Percentiles rank a stretch among this genome's conserved stretches.
phyloP scores from a whole-genome alignment of 2,113 vertebrate genomes.

The Cichladusa arquata region DNA sequence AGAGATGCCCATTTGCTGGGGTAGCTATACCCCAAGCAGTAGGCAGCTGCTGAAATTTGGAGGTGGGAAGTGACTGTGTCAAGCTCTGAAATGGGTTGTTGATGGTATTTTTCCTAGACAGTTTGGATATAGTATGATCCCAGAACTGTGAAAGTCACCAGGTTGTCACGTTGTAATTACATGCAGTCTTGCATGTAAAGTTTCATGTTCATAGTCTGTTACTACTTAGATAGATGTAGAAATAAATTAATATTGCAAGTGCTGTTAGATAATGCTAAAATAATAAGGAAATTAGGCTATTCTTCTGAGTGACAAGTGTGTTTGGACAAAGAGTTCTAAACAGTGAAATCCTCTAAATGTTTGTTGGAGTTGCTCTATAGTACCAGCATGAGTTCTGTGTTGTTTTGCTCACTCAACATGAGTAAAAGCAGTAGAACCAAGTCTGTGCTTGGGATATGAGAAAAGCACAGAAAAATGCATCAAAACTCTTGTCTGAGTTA shows the following conservation, averaged over 20 bases:
- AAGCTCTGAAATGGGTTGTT: neutral
- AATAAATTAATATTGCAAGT: neutral
- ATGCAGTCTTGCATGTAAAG: neutral
- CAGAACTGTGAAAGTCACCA: neutral
- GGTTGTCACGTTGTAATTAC: neutral
- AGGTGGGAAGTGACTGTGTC: neutral
- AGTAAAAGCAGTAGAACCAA: neutral
- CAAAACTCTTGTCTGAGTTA: neutral
- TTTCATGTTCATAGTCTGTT: neutral
- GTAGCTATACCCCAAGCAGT: no score
- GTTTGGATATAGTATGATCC: neutral
- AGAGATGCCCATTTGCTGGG: no score
- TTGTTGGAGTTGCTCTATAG: neutral
- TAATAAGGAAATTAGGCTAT: neutral
- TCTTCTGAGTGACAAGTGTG: neutral
- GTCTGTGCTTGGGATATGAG: neutral
- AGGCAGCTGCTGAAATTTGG: neutral
- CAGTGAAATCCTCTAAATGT: neutral
- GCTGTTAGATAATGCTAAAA: neutral
- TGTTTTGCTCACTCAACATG: neutral
- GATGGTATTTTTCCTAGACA: neutral
- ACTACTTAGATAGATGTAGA: neutral
- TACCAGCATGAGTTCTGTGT: neutral
- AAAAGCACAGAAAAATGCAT: neutral
- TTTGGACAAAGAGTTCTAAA: neutral